Evolutionary conservation across 2,113 vertebrate genomes (phyloP), one percentile per base, ranked within the genome.

Genomic region (Alosa alosa): DNA sequence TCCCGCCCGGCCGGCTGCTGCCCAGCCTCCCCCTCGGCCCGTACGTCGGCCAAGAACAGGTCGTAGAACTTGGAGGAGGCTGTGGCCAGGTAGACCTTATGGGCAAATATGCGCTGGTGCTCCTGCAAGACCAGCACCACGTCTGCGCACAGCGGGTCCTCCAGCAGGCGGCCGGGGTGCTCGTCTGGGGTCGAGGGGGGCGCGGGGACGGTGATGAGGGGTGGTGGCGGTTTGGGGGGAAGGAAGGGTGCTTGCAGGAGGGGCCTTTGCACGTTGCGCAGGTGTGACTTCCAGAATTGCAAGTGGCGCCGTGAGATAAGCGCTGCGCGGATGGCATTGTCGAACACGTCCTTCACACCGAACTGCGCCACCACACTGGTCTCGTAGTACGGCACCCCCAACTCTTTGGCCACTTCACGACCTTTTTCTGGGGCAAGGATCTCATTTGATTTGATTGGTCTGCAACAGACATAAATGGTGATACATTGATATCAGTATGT

Each of bases 31-130:
- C 10, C 84, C 92, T 88, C 91, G 86, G 89, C 84, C 25, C 93
- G 95, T 90, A 96, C 93, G 91, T 97, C 96, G 95, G 96, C 95
- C 86, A 95, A 93, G 91, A 97, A 97, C 88, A 97, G 92, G 93
- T 97, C 96, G 4, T 96, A 97, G 86, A 97, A 97, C 86, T 97
- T 97, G 86, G 96, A 96, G 92, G 96, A 97, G 91, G 96, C 95
- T 45, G 96, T 97, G 93, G 96, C 96, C 94, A 97, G 95, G 95
- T 97, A 97, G 94, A 97, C 96, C 92, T 97, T 97, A 93, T 97
- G 96, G 88, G 96, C 96, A 85, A 96, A 97, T 92, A 97, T 96
- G 92, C 94, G 95, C 93, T 96, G 94, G 91, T 94, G 95, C 90
- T 96, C 96, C 93, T 97, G 96, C 91, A 97, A 95, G 93, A 96